Base-by-base conservation (phyloP, 2,888 invertebrate species). In the Dasypogon diadema region DNA sequence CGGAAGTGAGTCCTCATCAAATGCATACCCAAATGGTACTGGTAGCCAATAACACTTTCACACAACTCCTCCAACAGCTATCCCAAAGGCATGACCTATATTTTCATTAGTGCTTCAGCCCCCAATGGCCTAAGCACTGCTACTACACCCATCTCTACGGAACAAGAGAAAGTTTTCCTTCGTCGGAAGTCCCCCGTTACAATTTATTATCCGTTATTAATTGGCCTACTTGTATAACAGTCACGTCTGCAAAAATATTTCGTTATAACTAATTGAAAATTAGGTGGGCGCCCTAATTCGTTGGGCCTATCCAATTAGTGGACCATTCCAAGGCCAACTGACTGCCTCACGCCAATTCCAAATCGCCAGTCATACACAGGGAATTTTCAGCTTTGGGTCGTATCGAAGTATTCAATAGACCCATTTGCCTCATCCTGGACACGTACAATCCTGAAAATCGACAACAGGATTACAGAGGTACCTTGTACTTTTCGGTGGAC, bases 211-310 rank as follows among this genome's bases (percentile, higher is more conserved):
- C 73, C 73, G 56, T 73, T 73, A 73, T 73, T 73, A 73, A 73
- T 73, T 73, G 73, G 73, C 55, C 73, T 56, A 73, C 73, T 73
- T 73, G 73, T 73, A 73, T 73, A 73, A 73, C 73, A 73, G 73
- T 73, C 73, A 73, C 73, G 73, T 73, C 73, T 73, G 42, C 73
- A 73, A 73, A 73, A 73, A 73, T 73, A 73, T 73, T 73, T 73
- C 73, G 73, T 73, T 73, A 73, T 73, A 73, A 73, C 73, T 73
- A 73, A 73, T 73, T 73, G 73, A 73, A 73, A 73, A 73, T 73
- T 73, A 73, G 73, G 73, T 73, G 73, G 73, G 37, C 42, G 56
- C 56, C 42, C 56, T 24, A 3, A 12, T 56, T 73, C 42, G 55
- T 22, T 42, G 73, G 56, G 73, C 37, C 73, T 56, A 73, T 73